Conservation (phyloP, 2,888 invertebrate genomes). For the Cheilosia impressa region DNA sequence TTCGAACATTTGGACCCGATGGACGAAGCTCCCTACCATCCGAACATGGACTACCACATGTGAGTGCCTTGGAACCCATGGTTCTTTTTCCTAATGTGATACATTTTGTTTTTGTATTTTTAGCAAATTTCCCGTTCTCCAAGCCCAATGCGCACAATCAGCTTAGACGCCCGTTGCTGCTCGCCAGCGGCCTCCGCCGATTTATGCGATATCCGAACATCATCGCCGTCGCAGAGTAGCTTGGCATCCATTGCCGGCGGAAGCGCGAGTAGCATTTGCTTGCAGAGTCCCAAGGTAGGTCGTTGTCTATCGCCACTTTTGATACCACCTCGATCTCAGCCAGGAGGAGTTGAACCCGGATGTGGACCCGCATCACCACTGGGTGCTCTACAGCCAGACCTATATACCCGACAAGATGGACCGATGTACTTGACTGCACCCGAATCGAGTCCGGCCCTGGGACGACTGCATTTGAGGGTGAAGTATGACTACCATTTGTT, state of each 20-base stretch:
- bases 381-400: constrained; percentile 93
- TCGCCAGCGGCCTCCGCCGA: constrained; percentile 84
- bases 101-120: background rate
- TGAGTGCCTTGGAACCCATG: constrained; percentile 42
- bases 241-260: constrained; percentile 86
- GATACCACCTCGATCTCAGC: constrained; percentile 89
- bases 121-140: constrained; percentile 87
- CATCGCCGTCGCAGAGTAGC: constrained; percentile 89
- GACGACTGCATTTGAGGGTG: constrained; percentile 92
- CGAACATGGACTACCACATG: constrained; percentile 78
- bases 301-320: constrained; percentile 91
- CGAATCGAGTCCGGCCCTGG: constrained; percentile 88
- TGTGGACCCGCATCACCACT: constrained; percentile 86
- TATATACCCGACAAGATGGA: constrained; percentile 92
- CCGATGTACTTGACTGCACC: constrained; percentile 89
- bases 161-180: constrained; percentile 89
- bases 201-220: constrained; percentile 84
- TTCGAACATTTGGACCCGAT: constrained; percentile 92
- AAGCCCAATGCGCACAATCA: constrained; percentile 91
- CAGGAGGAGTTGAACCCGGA: constrained; percentile 81
- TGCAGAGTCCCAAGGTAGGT: constrained; percentile 81
- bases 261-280: constrained; percentile 78
- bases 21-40: constrained; percentile 86
- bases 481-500: constrained; percentile 96
- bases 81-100: background rate